Evolutionary conservation across 2,113 vertebrate species (phyloP), one percentile per base, ranked within the genome.

Genomic region (Herpailurus yagouaroundi): DNA sequence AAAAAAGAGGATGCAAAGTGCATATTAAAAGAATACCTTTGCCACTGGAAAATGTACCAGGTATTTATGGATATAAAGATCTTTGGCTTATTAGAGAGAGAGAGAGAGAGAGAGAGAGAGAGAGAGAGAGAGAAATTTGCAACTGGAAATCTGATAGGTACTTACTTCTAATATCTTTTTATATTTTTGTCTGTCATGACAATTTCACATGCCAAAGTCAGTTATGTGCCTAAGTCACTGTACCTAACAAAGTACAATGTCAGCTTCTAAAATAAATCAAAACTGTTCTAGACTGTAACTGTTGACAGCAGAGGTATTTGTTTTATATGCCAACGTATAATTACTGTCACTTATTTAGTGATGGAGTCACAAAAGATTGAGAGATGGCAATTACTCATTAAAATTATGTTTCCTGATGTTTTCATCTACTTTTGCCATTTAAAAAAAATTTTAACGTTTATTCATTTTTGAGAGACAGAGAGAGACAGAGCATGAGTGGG

Each of bases 211-310:
- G 15, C 55, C 63, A 73, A 71, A 89, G 45, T 83, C 60, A 92
- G 89, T 63, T 27, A 66, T n/a, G 76, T 80, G 79, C 52, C 36
- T 31, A 66, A 91, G 16, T 96, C 36, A 79, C 1, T 87, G 14
- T 38, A 93, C 15, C 31, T 69, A 87, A 94, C 25, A 52, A 90
- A 33, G 74, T 87, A 96, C 60, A 95, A 79, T 63, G 31, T 76
- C 45, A 94, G 52, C 10, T 79, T 96, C 85, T 87, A 97, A 94
- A 96, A 68, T 55, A 76, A 86, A 92, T n/a, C 9, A 41, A 85
- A 60, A 64, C 41, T 63, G 73, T 89, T 89, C 41, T 96, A 88
- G 13, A 69, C 29, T 66, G 4, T 52, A 82, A 89, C 36, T 77
- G 71, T 1, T 82, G 79, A 82, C 5, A 94, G 41, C 27, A 79